A percentile compares a stretch with the other conserved stretches of the same genome.
Evolutionary conservation across 2,113 vertebrate genomes (phyloP).

Genomic region (Myiozetetes cayanensis): DNA sequence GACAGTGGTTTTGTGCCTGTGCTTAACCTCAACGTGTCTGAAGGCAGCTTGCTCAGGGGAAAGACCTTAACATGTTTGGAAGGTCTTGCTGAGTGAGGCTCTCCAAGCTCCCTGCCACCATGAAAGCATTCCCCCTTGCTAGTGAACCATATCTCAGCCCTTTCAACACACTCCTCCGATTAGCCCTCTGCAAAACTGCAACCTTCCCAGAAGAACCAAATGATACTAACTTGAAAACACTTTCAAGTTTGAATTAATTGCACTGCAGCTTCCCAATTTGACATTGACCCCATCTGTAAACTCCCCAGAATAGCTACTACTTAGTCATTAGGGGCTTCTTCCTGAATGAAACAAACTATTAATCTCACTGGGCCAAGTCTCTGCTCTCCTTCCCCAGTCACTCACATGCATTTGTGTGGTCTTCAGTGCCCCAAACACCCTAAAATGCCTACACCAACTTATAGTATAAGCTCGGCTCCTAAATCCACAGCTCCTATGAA

Average conservation of each 20-base stretch:
- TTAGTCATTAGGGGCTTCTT: slow-evolving; percentile 1
- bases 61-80: neutral
- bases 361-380: neutral
- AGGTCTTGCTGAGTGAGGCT: slow-evolving; percentile 13
- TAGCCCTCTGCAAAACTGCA: slow-evolving; percentile 12
- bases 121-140: slow-evolving; percentile 38
- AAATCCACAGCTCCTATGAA: neutral
- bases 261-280: neutral
- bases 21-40: neutral
- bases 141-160: slow-evolving; percentile 23
- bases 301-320: neutral
- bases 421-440: neutral
- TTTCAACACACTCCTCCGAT: slow-evolving; percentile 34
- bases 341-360: neutral
- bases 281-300: slow-evolving; percentile 35
- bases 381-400: neutral
- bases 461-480: neutral
- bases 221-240: slow-evolving; percentile 30
- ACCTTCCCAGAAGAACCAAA: slow-evolving; percentile 22
- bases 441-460: neutral
- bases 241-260: slow-evolving; percentile 55
- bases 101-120: neutral
- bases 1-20: neutral
- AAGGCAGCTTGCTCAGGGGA: neutral
- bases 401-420: neutral